Base-by-base conservation (phyloP, 2,797 vertebrate genomes). In the Emys orbicularis region DNA sequence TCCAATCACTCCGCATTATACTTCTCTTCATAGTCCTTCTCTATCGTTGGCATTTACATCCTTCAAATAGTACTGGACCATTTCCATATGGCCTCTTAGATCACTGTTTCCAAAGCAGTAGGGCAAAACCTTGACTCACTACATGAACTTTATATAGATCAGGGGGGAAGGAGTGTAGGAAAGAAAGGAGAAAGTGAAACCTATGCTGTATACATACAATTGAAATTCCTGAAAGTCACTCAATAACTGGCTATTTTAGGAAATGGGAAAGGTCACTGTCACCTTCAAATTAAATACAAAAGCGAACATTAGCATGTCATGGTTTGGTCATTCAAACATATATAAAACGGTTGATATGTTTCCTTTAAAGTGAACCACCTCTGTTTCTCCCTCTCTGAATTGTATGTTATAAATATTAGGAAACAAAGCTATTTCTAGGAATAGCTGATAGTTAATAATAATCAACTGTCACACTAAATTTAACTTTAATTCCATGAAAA, bases 381-480 rank as follows among this genome's bases (percentile, higher is more conserved):
- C 56, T 53, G 74, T 87, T 84, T 96, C 90, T 68, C 94, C 77
- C 57, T 89, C 91, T 84, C n/a, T 53, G 74, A 86, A 41, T 84
- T 82, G 77, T 92, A 41, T 87, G 97, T 94, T 97, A 96, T 96
- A 95, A 72, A 95, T 81, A 95, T 27, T 92, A 90, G 90, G 94
- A 92, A 91, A 15, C 57, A 97, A 92, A 97, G 93, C 81, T 97
- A 88, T 77, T 97, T 93, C 89, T 92, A 81, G 1, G 8, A 97
- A 81, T 92, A 96, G 80, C 72, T 52, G 59, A 84, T 86, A 90
- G 98, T 97, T 96, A 97, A 97, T 97, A 96, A 96, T 10, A 5
- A 97, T 96, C 90, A 97, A 92, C 82, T 95, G 94, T 91, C 96
- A 98, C 52, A 96, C 79, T 85, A 93, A 97, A 97, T 97, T 98